These are phyloP conservation scores for Cataglyphis albicans DNA, from an alignment of 2,888 invertebrate genomes.

Conservation along the genomic window DNA sequence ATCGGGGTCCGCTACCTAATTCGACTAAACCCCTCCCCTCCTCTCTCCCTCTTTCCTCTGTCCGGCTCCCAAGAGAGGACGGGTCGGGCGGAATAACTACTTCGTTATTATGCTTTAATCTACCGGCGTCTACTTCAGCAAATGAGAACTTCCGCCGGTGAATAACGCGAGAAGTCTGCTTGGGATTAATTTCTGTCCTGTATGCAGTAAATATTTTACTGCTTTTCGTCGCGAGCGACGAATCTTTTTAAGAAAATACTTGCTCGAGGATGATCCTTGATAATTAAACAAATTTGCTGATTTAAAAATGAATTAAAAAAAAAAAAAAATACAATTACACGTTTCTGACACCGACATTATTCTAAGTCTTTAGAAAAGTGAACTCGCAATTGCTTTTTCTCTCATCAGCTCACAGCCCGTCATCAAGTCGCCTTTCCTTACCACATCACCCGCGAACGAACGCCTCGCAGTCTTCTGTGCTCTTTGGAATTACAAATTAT, in stretches of 20 bases:
- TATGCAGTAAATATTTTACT: conserved; percentile 23
- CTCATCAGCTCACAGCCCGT: not conserved
- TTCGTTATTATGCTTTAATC: conserved; percentile 73
- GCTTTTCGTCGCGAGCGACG: not conserved
- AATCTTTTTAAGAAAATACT: not conserved
- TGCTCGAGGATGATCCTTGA: not conserved
- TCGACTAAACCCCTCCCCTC: conserved; percentile 41
- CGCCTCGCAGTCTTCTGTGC: conserved; percentile 46
- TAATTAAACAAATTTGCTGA: conserved; percentile 9
- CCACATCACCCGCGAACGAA: conserved; percentile 31
- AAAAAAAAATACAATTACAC: not conserved
- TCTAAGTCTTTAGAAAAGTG: not conserved
- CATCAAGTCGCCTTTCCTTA: conserved; percentile 11
- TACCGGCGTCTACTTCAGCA: conserved; percentile 67
- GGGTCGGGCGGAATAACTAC: conserved; percentile 67
- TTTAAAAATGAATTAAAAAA: not conserved
- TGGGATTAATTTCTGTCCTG: conserved; percentile 34
- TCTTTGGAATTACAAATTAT: conserved; percentile 76
- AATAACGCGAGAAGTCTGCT: conserved; percentile 51
- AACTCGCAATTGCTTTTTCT: conserved; percentile 25
- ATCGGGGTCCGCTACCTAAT: conserved; percentile 73
- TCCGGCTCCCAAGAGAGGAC: conserved; percentile 35
- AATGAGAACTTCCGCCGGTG: conserved; percentile 67
- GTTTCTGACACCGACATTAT: not conserved
- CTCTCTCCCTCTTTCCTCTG: conserved; percentile 12